phyloP scores from a whole-genome alignment of 2,113 vertebrate species.

The Takifugu bimaculatus region DNA sequence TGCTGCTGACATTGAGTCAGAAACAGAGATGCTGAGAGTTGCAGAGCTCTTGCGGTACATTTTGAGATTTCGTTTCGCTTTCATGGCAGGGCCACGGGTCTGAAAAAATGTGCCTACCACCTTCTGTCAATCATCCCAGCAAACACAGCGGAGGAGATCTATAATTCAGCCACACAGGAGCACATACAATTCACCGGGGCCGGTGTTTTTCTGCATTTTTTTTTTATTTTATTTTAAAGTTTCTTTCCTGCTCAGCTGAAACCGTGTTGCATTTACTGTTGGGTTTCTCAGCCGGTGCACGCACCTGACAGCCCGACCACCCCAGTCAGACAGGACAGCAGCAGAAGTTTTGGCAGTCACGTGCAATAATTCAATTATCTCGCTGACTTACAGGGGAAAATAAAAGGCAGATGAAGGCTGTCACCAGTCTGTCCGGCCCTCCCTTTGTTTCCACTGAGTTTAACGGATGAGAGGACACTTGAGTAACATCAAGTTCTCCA shows the following conservation, averaged over 20 bases:
- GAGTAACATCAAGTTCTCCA: slow-evolving; percentile 38
- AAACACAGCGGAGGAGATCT: slow-evolving; percentile 64
- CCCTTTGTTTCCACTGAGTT: slow-evolving; percentile 43
- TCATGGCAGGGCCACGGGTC: slow-evolving; percentile 66
- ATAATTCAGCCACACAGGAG: slow-evolving; percentile 72
- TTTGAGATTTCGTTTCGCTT: slow-evolving; percentile 64
- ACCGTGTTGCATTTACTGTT: slow-evolving; percentile 52
- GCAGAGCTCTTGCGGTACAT: slow-evolving; percentile 59
- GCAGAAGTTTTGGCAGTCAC: slow-evolving; percentile 26
- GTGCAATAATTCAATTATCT: slow-evolving; percentile 53
- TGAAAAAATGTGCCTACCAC: slow-evolving; percentile 65
- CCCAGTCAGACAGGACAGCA: slow-evolving; percentile 7
- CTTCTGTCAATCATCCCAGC: slow-evolving; percentile 72
- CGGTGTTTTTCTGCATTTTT: slow-evolving; percentile 38
- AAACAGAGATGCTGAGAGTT: slow-evolving; percentile 52
- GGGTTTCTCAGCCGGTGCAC: slow-evolving; percentile 49
- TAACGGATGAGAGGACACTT: slow-evolving; percentile 7
- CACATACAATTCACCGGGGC: slow-evolving; percentile 71
- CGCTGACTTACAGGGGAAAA: slow-evolving; percentile 11
- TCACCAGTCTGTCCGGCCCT: slow-evolving; percentile 46
- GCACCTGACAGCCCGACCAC: slow-evolving; percentile 53
- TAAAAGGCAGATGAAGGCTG: slow-evolving; percentile 31
- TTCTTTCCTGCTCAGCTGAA: neutral
- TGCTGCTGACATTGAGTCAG: slow-evolving; percentile 57
- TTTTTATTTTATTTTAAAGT: neutral